Base-by-base conservation (phyloP, 2,797 vertebrate genomes). In the Limosa lapponica region DNA sequence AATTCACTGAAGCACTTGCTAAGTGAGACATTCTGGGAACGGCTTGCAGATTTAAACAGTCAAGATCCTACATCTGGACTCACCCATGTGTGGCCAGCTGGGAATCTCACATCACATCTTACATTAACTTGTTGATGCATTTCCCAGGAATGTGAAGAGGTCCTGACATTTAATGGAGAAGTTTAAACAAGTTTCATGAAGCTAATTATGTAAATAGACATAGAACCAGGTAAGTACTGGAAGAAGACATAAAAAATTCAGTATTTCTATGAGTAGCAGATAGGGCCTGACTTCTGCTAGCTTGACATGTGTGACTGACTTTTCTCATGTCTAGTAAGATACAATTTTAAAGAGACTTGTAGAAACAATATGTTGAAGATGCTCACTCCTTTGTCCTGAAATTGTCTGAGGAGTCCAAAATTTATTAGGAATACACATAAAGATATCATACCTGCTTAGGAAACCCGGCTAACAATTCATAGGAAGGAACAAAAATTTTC, bases 111-210 rank as follows among this genome's bases (percentile, higher is more conserved):
- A 13, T 25, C 37, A 55, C 36, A 58, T 81, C 24, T 91, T 67
- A 81, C 24, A 32, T 41, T 58, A 30, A 41, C 36, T 85, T 88
- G 46, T 73, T 94, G 39, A 82, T 79, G 44, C 32, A 57, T 77
- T 96, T 88, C 52, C 32, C 22, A 66, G 70, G 57, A 96, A 88
- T 83, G 65, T 39, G 79, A 89, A 69, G 39, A 78, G 11, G 28
- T 81, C 66, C 25, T 94, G 54, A 49, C 28, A 64, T 64, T 87
- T 22, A 15, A 59, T 51, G n/a, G 61, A 78, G 58, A 91, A 44
- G 54, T 89, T 91, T 65, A 83, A 87, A 70, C 55, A 90, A 75
- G 58, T 91, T 93, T 90, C 65, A 86, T 37, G 9, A 37, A 83
- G 13, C 2, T 86, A 52, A 66, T 93, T 87, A 52, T 52, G 25